phyloP scores from a whole-genome alignment of 1,140 invertebrate genomes.

The Notospermus geniculatus region DNA sequence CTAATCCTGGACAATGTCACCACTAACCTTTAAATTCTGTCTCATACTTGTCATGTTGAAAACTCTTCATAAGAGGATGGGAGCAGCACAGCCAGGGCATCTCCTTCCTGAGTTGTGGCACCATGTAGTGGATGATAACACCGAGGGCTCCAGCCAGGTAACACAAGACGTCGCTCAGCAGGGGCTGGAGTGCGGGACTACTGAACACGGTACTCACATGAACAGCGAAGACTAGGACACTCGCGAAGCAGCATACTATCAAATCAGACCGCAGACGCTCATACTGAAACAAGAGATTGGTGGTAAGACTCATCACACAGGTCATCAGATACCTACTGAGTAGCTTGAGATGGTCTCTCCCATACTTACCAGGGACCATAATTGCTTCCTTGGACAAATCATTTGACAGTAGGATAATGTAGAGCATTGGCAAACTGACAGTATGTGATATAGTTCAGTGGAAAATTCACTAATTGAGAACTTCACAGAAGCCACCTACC shows the following conservation, averaged over 20 bases:
- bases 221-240: slow-evolving; percentile 84
- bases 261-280: slow-evolving; percentile 89
- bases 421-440: no score
- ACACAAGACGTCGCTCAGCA: slow-evolving; percentile 79
- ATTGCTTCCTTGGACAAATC: no score
- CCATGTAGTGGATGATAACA: slow-evolving; percentile 87
- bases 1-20: no score
- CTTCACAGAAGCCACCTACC: no score
- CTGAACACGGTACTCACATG: slow-evolving; percentile 94
- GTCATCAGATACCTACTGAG: no score
- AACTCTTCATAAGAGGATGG: slow-evolving; percentile 78
- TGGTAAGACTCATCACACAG: no score
- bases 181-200: slow-evolving; percentile 70
- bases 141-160: slow-evolving; percentile 78
- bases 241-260: slow-evolving; percentile 81
- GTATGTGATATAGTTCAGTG: no score
- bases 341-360: no score
- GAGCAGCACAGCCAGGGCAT: slow-evolving; percentile 95
- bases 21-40: slow-evolving; percentile 52
- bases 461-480: no score
- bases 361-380: no score
- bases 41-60: slow-evolving; percentile 67
- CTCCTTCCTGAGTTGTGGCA: slow-evolving; percentile 91
- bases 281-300: slow-evolving; percentile 55
- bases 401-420: no score